Evolutionary conservation across 2,888 invertebrate species (phyloP), one percentile per base, ranked within the genome.

Genomic region (Drosophila maculinotata): DNA sequence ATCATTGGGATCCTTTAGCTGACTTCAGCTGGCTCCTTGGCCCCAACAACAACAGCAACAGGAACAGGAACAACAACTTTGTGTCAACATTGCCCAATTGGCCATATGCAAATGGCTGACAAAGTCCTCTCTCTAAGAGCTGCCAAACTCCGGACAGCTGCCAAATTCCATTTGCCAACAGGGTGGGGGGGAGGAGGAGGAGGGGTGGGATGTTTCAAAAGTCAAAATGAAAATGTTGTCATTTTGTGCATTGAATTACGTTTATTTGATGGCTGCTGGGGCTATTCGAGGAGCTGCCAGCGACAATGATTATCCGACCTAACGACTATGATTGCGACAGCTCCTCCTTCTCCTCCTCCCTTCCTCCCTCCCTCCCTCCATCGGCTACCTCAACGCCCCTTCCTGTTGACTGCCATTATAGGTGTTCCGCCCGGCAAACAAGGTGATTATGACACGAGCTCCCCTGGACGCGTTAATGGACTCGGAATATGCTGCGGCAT

Each of bases 241-340:
- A 81, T 81, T 84, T 81, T 78, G 84, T 68, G 85, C 85, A 84
- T 84, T 81, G 79, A 84, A 84, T 81, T 81, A 81, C 85, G 73
- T 84, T 84, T 84, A 81, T 84, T 78, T 81, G 79, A 84, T 77
- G 84, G 63, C 73, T 58, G 48, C 56, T 44, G 36, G 25, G 48
- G 52, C 47, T 41, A 10, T 38, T 10, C 36, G 36, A 36, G 48
- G 42, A 36, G 52, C 33, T 54, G 65, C 60, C 47, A 48, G 39
- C 60, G 59, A 48, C 71, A 81, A 78, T 81, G 80, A 84, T 84
- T 80, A 80, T 80, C 78, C 73, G 62, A 42, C 75, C 58, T 81
- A 80, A 80, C 78, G 84, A 75, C 79, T 72, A 58, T 67, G 62
- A 66, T 60, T 71, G 42, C 52, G 66, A 53, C 69, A 58, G 58